phyloP scores from a whole-genome alignment of 2,888 invertebrate species.

The Hypolimnas misippus region DNA sequence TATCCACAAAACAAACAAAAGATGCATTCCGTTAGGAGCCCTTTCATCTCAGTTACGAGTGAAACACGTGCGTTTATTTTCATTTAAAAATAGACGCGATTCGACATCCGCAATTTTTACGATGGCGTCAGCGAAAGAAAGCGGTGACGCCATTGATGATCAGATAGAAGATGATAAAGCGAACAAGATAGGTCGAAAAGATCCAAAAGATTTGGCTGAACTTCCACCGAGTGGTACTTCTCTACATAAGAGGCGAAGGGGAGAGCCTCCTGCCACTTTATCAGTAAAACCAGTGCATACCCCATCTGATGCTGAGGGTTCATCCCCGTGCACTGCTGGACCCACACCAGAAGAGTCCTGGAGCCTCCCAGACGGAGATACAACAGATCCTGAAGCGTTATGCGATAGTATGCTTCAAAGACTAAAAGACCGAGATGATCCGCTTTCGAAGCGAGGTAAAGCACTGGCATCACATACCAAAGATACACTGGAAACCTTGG shows the following conservation, averaged over 20 bases:
- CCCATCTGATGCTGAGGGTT: conserved; percentile 73
- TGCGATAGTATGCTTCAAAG: conserved; percentile 74
- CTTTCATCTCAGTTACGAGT: conserved; percentile 52
- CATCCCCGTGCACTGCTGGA: conserved; percentile 73
- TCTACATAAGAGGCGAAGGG: conserved; percentile 71
- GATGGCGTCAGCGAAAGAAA: conserved; percentile 73
- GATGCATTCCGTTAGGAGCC: conserved; percentile 73
- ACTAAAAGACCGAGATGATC: conserved; percentile 69
- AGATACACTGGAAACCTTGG: conserved; percentile 87
- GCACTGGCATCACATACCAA: conserved; percentile 83
- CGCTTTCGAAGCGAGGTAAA: conserved; percentile 79
- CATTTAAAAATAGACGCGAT: conserved; percentile 73
- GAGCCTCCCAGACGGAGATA: conserved; percentile 58
- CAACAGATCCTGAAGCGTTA: conserved; percentile 63
- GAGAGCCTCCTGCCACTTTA: conserved; percentile 72
- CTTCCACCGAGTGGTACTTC: conserved; percentile 74
- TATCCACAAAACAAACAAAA: conserved; percentile 17
- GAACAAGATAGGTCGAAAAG: conserved; percentile 48
- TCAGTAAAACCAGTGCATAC: conserved; percentile 70
- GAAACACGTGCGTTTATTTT: conserved; percentile 76
- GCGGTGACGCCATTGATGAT: conserved; percentile 61
- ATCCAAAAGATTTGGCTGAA: conserved; percentile 55
- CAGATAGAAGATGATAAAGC: conserved; percentile 48
- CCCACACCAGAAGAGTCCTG: conserved; percentile 67
- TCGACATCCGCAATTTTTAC: conserved; percentile 51